These are phyloP conservation scores for Leptopterna dolabrata DNA, from an alignment of 2,888 invertebrate species.

Conservation along the genomic window DNA sequence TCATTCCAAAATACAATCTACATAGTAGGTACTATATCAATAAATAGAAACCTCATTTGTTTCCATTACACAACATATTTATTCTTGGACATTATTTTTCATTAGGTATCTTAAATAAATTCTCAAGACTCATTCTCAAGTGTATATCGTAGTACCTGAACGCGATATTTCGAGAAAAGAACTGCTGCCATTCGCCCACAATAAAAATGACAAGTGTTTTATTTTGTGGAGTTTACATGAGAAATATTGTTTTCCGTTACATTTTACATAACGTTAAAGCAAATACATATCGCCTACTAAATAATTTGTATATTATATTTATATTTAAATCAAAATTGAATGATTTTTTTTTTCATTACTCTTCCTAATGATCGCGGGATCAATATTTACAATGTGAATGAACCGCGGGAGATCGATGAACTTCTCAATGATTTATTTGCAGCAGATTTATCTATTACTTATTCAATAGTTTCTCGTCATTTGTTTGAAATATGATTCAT, in stretches of 20 bases:
- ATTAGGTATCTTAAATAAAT: background rate
- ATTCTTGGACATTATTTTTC: background rate
- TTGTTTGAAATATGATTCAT: background rate
- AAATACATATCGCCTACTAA: background rate
- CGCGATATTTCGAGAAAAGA: background rate
- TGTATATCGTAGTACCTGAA: background rate
- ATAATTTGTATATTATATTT: background rate
- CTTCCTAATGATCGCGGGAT: background rate
- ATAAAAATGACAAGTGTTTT: no score
- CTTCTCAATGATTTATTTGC: background rate
- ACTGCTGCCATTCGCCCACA: no score
- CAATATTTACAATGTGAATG: conserved; percentile 11
- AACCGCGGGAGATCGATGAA: conserved; percentile 32
- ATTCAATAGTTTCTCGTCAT: background rate
- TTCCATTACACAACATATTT: background rate
- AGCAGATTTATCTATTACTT: background rate
- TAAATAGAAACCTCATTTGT: background rate
- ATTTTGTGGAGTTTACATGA: background rate
- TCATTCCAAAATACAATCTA: background rate
- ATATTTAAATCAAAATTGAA: background rate
- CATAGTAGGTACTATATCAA: background rate
- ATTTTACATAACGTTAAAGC: background rate
- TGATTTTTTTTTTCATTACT: background rate
- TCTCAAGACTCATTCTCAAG: background rate
- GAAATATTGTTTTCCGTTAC: background rate